Evolutionary conservation across 2,797 vertebrate genomes (phyloP), one percentile per base, ranked within the genome.

Genomic region (Enteromius trimaculatus): DNA sequence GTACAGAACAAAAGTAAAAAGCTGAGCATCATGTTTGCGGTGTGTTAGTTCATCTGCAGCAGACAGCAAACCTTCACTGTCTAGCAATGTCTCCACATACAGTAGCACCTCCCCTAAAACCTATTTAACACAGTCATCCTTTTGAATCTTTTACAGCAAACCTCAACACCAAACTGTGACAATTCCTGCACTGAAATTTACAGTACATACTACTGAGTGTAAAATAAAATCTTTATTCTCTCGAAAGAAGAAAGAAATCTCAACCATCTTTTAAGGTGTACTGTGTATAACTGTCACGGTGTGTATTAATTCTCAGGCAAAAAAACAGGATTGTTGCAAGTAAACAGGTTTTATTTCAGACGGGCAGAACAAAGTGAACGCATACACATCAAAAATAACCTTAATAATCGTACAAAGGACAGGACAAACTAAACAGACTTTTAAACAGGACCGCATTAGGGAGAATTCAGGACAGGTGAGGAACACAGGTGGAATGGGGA

Each of bases 1-100:
- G 26, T 51, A 11, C 70, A 49, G 62, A 78, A 47, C 17, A 78
- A 49, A 49, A 49, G 17, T 13, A 49, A 65, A 78, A n/a, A 29
- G 44, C 11, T 31, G 39, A 78, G 76, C 76, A 65, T 1, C 76
- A 65, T 78, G 37, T 65, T 49, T 78, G 70, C 19, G 34, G 53
- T n/a, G 26, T 16, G 19, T 77, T 44, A 29, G 31, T 51, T 51
- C 10, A n/a, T 31, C 60, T 65, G 26, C 19, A 2, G 2, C 19
- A 49, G 16, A 72, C 9, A 26, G 17, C 5, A 53, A 66, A 64
- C 29, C 34, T 26, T 13, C 69, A 71, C 3, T 42, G 65, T 42
- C 5, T 21, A 6, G 44, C 2, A 51, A 6, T 31, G 47, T 51
- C 17, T 51, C 17, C 26, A 47, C 11, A 21, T 2, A 42, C 42